Evolutionary conservation across 2,113 vertebrate genomes (phyloP), one percentile per base, ranked within the genome.

Genomic region (Cyanoramphus novaezelandiae): DNA sequence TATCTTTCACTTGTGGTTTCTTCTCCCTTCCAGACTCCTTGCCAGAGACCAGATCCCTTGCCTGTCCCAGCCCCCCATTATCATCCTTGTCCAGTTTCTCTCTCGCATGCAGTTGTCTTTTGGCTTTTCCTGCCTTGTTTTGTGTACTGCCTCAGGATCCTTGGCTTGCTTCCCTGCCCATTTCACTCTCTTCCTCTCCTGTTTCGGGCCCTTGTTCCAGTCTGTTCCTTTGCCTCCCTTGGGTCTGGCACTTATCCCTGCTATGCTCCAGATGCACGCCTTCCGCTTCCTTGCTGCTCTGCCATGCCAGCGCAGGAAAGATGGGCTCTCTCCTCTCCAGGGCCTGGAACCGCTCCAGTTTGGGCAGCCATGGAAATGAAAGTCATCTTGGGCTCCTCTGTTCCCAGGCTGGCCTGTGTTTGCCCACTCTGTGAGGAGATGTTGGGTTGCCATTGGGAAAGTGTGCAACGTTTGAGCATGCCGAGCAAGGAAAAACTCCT

Each of bases 381-480:
- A 82, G 55, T 64, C 24, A 1, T 8, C 21, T 12, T 11, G 39
- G 72, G 28, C 55, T 71, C 9, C 67, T 68, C 17, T 65, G 31
- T 70, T 70, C 60, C n/a, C 60, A 4, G 78, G 19, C 77, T 63
- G 84, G 33, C 3, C 1, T 1, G 2, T 50, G 86, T 65, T 92
- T 0, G 0, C 44, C 53, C 0, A 1, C 79, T 74, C 82, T 17
- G 47, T 3, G 13, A 23, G 74, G 17, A 24, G n/a, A 35, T 1
- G 0, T 9, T 68, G 35, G 31, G 28, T 2, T 70, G 72, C 17
- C 37, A 0, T 39, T 71, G 39, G 62, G 47, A 60, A 65, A 63
- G 21, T 0, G 33, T 17, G 8, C 0, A 1, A 11, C 2, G 10
- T 49, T 59, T 0, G 1, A 52, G 62, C 6, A 0, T 11, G 28